Conservation (phyloP, 2,113 vertebrate genomes). For the Mandrillus leucophaeus region DNA sequence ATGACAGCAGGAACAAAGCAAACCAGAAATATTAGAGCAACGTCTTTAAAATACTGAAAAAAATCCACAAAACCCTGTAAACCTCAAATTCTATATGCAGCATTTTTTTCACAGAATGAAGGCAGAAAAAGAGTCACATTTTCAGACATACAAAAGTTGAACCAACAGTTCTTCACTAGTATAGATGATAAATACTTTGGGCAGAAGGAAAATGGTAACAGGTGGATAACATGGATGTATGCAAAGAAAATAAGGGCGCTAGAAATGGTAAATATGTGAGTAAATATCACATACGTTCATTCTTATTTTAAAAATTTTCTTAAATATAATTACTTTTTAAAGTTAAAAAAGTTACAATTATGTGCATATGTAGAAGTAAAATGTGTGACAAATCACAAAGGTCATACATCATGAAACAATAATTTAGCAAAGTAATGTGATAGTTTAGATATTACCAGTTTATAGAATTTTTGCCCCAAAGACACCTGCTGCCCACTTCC, state of each 20-base stretch:
- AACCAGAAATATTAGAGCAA: not conserved
- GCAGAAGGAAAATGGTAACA: not conserved
- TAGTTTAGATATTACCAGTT: not conserved
- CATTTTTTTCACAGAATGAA: not conserved
- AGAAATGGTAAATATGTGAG: not conserved
- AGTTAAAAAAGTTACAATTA: not conserved
- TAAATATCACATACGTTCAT: not conserved
- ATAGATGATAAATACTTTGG: not conserved
- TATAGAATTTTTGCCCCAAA: not conserved
- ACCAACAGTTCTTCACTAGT: not conserved
- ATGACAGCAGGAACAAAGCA: not conserved
- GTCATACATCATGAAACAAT: not conserved
- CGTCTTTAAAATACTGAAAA: not conserved
- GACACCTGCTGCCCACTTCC: not conserved
- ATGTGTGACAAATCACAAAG: not conserved
- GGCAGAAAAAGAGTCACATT: not conserved
- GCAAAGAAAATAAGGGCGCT: not conserved
- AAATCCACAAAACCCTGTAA: not conserved
- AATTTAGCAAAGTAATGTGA: not conserved
- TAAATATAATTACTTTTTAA: not conserved
- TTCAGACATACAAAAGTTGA: not conserved
- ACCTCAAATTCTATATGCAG: not conserved
- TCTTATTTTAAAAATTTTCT: not conserved
- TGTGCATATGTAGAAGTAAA: not conserved
- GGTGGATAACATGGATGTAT: not conserved